A percentile compares a stretch with the other conserved stretches of the same genome.
phyloP scores from a whole-genome alignment of 2,888 invertebrate genomes.

The Drosophila demipolita region DNA sequence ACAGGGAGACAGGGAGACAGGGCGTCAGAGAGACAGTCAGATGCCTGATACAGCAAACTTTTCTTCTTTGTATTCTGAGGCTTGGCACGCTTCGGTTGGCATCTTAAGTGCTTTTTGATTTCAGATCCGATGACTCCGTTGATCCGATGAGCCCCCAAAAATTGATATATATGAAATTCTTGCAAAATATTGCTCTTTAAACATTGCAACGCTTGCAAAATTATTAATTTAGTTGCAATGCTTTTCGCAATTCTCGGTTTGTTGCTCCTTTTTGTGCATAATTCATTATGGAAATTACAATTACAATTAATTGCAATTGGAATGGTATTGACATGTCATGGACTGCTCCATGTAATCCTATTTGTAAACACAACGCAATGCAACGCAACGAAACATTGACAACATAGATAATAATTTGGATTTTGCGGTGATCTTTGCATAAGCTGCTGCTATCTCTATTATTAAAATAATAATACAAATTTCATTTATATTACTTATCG shows the following conservation, averaged over 20 bases:
- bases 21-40: constrained; percentile 29
- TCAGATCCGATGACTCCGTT: constrained; percentile 19
- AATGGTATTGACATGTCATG: constrained; percentile 24
- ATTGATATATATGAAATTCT: constrained; percentile 18
- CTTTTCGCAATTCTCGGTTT: constrained; percentile 12
- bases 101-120: constrained; percentile 70
- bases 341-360: constrained; percentile 57
- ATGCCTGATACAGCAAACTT: constrained; percentile 13
- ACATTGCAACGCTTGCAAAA: neutral
- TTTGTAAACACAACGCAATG: constrained; percentile 64
- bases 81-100: constrained; percentile 37
- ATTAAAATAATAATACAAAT: neutral
- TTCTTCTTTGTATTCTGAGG: constrained; percentile 26
- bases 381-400: too few species aligned
- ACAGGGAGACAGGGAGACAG: constrained; percentile 23
- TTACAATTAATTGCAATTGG: constrained; percentile 37
- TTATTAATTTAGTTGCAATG: neutral
- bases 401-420: neutral
- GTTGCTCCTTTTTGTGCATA: constrained; percentile 34
- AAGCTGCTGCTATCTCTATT: neutral
- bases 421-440: neutral
- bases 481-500: neutral
- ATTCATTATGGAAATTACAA: constrained; percentile 51
- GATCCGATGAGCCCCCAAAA: constrained; percentile 58
- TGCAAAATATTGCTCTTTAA: constrained; percentile 14